Evolutionary conservation across 2,888 invertebrate genomes (phyloP), one percentile per base, ranked within the genome.

Genomic region (Orthosia cruda): DNA sequence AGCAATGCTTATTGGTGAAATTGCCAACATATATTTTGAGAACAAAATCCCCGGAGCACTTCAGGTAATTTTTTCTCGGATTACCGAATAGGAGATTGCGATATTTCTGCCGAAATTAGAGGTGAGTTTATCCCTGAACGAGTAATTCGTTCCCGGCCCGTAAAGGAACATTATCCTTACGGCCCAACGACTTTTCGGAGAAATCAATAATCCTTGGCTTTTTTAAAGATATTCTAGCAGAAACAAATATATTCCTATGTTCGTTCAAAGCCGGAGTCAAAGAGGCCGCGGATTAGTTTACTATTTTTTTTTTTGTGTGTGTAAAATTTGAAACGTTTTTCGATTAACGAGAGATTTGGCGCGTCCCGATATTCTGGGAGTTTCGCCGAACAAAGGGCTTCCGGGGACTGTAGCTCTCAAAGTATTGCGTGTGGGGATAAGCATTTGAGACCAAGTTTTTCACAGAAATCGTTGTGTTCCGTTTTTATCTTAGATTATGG

Each of bases 131-230:
- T 96, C 95, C 96, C 91, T 95, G 93, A 93, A 86, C 94, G 94
- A 92, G 94, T 96, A 96, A 95, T 96, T 94, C 94, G 93, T 94
- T 94, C 94, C 89, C 93, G 93, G 92, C 86, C 93, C 92, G 92
- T 92, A 93, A 93, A 92, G 91, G 92, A 94, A 93, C 94, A 95
- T 95, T 96, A 95, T 95, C 94, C 94, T 91, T 91, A 92, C 93
- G 92, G 93, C 91, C 87, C 91, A 91, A 88, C 92, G 92, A 92
- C 85, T 94, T 92, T 96, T 96, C 96, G 88, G 81, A 92, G 96
- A 96, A 96, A 95, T 95, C 95, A 94, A 94, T 96, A 96, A 96
- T 95, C 96, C 93, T 80, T 83, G 87, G 91, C 90, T 94, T 96
- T 96, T 96, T 96, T 94, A 94, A 92, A 91, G 89, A 91, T 90